These are phyloP conservation scores for Sminthurinus signatus DNA, from an alignment of 1,140 invertebrate genomes.

Conservation along the genomic window DNA sequence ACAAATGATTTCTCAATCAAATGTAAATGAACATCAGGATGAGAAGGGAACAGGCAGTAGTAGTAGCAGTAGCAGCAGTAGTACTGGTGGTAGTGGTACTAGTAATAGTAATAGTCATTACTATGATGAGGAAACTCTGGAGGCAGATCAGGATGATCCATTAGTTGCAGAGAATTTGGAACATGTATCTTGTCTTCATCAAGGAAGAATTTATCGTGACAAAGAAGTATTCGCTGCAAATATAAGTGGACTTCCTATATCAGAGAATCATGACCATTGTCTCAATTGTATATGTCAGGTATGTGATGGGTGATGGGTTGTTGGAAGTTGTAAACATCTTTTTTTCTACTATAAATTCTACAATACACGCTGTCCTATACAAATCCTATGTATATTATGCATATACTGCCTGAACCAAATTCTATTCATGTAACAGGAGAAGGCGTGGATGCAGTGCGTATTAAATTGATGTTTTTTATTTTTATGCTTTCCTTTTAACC, in stretches of 20 bases:
- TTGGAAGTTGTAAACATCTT: not conserved
- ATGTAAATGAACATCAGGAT: not conserved
- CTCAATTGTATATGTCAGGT: slow-evolving; percentile 43
- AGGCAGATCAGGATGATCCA: slow-evolving; percentile 28
- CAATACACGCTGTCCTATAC: no score
- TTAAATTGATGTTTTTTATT: no score
- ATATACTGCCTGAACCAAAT: not conserved
- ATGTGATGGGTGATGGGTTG: not conserved
- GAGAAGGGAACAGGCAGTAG: not conserved
- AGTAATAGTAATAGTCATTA: not conserved
- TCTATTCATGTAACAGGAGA: no score
- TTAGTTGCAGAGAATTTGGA: slow-evolving; percentile 24
- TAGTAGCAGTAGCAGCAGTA: not conserved
- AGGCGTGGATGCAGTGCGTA: no score
- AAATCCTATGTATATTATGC: no score
- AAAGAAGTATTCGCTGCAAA: slow-evolving; percentile 42
- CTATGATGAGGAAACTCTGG: slow-evolving; percentile 11
- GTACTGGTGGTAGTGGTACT: not conserved
- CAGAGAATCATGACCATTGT: slow-evolving; percentile 38
- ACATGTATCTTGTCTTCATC: slow-evolving; percentile 33
- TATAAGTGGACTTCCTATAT: slow-evolving; percentile 39
- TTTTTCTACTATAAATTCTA: no score
- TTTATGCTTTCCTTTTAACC: no score
- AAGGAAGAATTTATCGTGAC: slow-evolving; percentile 40
- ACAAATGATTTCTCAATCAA: slow-evolving; percentile 5